Evolutionary conservation across 2,113 vertebrate species (phyloP).

Genomic region (Rana temporaria): DNA sequence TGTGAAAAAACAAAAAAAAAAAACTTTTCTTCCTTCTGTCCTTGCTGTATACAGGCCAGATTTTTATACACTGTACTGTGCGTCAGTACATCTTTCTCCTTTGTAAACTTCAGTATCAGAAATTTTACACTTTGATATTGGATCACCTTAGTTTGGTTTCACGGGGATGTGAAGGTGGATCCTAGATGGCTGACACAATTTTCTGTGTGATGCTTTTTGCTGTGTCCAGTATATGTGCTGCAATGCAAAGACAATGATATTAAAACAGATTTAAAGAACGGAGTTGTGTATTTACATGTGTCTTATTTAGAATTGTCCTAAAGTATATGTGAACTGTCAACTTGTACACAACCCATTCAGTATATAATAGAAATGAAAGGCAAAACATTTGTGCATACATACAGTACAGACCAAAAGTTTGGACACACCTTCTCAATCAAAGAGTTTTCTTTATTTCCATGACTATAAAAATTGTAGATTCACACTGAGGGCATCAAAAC

Average conservation of each 20-base stretch:
- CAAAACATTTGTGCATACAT: no score
- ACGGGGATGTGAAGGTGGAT: neutral
- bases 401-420: no score
- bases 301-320: no score
- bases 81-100: neutral
- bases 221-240: neutral
- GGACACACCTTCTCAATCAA: no score
- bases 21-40: neutral
- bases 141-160: neutral
- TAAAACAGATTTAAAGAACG: neutral
- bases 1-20: constrained; percentile 49
- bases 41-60: constrained; percentile 16
- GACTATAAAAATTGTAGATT: no score
- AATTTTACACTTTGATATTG: constrained; percentile 24
- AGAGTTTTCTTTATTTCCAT: no score
- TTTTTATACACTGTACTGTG: constrained; percentile 27
- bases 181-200: neutral
- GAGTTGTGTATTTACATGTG: no score
- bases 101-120: constrained; percentile 10
- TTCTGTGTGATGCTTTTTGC: constrained; percentile 15
- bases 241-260: constrained; percentile 15
- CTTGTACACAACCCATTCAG: no score
- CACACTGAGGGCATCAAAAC: no score
- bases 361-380: no score
- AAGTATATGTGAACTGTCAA: no score